A percentile compares a stretch with the other conserved stretches of the same genome.
Evolutionary conservation across 2,113 vertebrate genomes (phyloP).

Genomic region (Phodopus roborovskii): DNA sequence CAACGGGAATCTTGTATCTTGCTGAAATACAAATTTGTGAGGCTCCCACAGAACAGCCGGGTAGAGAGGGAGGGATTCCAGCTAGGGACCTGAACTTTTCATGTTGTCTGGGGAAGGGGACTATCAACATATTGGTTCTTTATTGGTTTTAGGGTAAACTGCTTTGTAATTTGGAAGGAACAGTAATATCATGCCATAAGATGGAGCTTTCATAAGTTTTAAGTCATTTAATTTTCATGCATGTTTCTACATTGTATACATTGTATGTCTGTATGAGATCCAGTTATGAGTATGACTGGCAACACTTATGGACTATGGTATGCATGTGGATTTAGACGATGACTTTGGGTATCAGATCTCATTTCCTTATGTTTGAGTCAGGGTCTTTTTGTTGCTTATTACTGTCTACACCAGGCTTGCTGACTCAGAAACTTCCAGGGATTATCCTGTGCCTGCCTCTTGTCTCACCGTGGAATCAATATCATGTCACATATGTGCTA

Average conservation of each 20-base stretch:
- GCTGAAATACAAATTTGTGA: slow-evolving; percentile 15
- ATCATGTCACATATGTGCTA: no score
- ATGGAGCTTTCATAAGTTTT: not conserved
- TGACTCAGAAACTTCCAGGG: not conserved
- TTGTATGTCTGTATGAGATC: not conserved
- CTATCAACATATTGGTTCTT: not conserved
- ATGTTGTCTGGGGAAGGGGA: not conserved
- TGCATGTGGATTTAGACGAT: not conserved
- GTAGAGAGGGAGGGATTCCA: not conserved
- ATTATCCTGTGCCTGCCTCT: not conserved
- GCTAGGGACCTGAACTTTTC: slow-evolving; percentile 9
- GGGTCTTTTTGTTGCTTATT: not conserved
- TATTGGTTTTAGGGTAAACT: not conserved
- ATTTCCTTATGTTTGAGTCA: not conserved
- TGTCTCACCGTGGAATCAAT: not conserved
- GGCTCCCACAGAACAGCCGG: not conserved
- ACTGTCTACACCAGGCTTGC: no score
- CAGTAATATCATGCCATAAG: not conserved
- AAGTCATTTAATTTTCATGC: not conserved
- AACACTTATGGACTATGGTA: not conserved
- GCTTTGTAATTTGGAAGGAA: not conserved
- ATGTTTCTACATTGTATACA: not conserved
- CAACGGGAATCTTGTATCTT: not conserved
- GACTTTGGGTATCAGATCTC: not conserved
- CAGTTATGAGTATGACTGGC: not conserved